These are phyloP conservation scores for Varanus komodoensis DNA, from an alignment of 2,113 vertebrate species.

Conservation along the genomic window DNA sequence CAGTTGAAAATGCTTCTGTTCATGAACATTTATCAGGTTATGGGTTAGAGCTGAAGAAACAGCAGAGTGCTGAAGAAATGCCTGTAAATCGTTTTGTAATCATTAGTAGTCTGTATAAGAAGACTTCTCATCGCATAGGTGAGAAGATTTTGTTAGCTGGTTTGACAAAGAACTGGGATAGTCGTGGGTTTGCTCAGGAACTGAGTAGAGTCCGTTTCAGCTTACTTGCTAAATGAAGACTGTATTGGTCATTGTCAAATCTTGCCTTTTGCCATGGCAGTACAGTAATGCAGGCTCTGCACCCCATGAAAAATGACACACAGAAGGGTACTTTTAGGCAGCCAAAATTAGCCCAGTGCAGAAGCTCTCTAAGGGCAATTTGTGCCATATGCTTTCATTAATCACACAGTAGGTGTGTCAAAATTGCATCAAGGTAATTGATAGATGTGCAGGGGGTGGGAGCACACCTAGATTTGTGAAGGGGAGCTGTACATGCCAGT, in stretches of 20 bases:
- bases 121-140: no score
- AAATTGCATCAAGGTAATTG: not conserved
- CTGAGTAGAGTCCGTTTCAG: not conserved
- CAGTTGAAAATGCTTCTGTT: not conserved
- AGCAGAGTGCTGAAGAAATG: not conserved
- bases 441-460: not conserved
- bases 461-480: not conserved
- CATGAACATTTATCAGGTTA: not conserved
- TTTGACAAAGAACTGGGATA: not conserved
- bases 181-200: not conserved
- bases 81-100: not conserved
- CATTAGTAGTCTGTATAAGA: not conserved
- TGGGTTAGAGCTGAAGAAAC: not conserved
- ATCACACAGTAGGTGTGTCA: constrained; percentile 10
- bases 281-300: not conserved
- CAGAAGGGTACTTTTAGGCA: not conserved
- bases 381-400: constrained; percentile 34
- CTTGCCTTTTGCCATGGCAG: not conserved
- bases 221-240: not conserved
- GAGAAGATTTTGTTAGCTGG: not conserved
- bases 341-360: constrained; percentile 9
- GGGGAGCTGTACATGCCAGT: not conserved
- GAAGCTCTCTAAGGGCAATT: constrained; percentile 11
- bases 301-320: constrained; percentile 15
- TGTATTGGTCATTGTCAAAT: not conserved